These are phyloP conservation scores for mouse (Mus musculus) DNA, from an alignment of 2,113 vertebrate genomes.

Conservation along the genomic window DNA sequence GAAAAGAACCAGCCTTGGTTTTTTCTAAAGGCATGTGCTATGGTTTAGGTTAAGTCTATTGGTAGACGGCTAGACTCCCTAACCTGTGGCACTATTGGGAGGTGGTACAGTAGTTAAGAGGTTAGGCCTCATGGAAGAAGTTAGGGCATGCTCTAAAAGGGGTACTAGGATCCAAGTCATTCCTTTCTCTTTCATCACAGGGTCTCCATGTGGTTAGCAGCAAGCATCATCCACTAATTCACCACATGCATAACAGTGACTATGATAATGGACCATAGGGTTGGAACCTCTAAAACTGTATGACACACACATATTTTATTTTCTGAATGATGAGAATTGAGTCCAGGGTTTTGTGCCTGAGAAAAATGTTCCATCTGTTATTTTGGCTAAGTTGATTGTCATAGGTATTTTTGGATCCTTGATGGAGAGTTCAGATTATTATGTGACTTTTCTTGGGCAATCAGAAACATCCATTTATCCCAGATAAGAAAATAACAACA, in stretches of 20 bases:
- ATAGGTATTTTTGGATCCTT: background rate
- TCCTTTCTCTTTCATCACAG: background rate
- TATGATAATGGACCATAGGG: background rate
- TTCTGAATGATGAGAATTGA: background rate
- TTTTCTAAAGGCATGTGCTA: background rate
- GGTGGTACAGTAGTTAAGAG: background rate
- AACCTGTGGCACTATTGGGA: background rate
- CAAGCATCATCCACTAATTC: rapidly evolving
- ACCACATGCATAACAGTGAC: background rate
- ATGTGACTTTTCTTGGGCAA: background rate
- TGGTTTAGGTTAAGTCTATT: background rate
- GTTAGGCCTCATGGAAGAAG: background rate
- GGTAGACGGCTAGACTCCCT: background rate
- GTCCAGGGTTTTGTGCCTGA: background rate
- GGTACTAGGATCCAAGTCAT: background rate
- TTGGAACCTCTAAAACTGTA: background rate
- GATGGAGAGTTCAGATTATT: background rate
- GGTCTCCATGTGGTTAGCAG: too few species aligned
- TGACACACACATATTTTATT: background rate
- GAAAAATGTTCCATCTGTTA: background rate
- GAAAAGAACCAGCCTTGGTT: background rate
- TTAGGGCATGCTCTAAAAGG: background rate
- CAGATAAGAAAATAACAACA: background rate
- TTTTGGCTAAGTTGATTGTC: background rate
- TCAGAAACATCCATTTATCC: too few species aligned